These are phyloP conservation scores for Centruroides sculpturatus DNA, from an alignment of 1,140 invertebrate species.

Conservation along the genomic window DNA sequence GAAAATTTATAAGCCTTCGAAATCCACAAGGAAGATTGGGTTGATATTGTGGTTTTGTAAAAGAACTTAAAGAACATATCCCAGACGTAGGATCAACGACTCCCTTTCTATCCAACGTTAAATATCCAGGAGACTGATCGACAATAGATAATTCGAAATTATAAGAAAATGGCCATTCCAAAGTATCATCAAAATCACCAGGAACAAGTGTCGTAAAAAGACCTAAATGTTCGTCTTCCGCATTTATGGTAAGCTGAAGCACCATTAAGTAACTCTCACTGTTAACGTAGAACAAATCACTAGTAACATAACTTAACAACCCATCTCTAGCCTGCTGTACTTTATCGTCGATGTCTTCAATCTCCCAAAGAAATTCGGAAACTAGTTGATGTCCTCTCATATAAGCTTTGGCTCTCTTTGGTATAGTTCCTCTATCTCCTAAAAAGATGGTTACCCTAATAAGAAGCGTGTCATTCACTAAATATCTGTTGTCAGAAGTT, in stretches of 20 bases:
- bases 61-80: background rate
- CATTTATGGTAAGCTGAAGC: conserved; percentile 8
- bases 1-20: background rate
- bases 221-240: conserved; percentile 8
- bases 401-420: conserved; percentile 5
- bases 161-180: conserved; percentile 18
- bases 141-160: conserved; percentile 13
- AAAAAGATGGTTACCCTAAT: conserved; percentile 9
- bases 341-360: conserved; percentile 3
- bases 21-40: conserved; percentile 11
- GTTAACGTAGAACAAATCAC: conserved; percentile 13
- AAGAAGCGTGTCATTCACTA: background rate
- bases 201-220: conserved; percentile 13
- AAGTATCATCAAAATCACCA: conserved; percentile 10
- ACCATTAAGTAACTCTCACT: conserved; percentile 14
- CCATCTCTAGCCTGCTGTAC: background rate
- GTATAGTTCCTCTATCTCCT: background rate
- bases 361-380: conserved; percentile 15
- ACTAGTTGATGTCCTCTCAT: conserved; percentile 15
- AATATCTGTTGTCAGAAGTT: background rate
- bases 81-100: background rate
- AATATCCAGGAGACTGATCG: conserved; percentile 9
- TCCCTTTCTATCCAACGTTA: background rate
- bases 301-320: background rate
- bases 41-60: conserved; percentile 2